Conservation (phyloP, 2,113 vertebrate genomes). For the Ictalurus punctatus region DNA sequence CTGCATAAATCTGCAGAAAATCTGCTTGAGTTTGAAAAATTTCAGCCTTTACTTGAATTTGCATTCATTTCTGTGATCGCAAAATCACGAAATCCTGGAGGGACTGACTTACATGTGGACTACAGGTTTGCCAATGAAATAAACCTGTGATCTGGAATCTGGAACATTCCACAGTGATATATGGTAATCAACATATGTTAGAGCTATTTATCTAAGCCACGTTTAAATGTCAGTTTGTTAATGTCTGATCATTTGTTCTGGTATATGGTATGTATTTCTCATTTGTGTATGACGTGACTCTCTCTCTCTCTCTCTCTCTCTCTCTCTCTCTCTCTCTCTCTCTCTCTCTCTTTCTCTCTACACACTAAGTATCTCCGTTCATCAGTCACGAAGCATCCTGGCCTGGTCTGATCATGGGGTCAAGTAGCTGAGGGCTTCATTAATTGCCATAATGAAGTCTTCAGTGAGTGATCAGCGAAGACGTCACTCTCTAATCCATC, state of each 20-base stretch:
- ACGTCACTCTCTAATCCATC: conserved; percentile 68
- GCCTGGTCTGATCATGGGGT: conserved; percentile 56
- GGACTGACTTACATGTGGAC: not conserved
- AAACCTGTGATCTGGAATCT: not conserved
- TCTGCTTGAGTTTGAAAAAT: too few relatives aligned
- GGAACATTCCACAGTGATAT: not conserved
- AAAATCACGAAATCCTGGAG: too few relatives aligned
- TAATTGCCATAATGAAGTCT: conserved; percentile 78
- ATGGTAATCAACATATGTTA: not conserved
- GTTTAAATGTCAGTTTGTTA: conserved; percentile 25
- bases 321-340: not conserved
- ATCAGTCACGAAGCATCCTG: conserved; percentile 73
- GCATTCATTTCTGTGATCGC: too few relatives aligned
- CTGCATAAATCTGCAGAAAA: too few relatives aligned
- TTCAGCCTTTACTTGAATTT: too few relatives aligned
- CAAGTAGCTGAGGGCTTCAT: conserved; percentile 73
- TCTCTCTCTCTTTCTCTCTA: not conserved
- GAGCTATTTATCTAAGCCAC: not conserved
- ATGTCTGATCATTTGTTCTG: conserved; percentile 18
- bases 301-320: conserved; percentile 18
- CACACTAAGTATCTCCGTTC: conserved; percentile 21
- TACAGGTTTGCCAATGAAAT: not conserved
- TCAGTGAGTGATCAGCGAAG: conserved; percentile 70
- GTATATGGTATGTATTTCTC: not conserved
- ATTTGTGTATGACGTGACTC: conserved; percentile 7